Conservation (phyloP, 2,888 invertebrate genomes). For the Leptinotarsa rubiginosa region DNA sequence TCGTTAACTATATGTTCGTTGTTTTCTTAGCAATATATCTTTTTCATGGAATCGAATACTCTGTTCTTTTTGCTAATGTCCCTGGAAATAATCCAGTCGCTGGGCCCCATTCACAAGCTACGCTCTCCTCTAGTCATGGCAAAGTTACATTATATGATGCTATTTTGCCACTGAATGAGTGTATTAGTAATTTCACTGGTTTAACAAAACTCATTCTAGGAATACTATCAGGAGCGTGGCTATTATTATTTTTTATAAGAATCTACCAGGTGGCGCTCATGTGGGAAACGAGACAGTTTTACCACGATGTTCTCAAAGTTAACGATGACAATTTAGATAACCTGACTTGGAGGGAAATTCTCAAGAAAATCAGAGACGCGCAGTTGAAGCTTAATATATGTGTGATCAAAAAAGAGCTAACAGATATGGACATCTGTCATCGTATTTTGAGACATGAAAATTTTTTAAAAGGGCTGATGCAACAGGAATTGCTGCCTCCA, state of each 20-base stretch:
- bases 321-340: neutral
- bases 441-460: neutral
- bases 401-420: neutral
- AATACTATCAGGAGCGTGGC: neutral
- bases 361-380: neutral
- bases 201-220: neutral
- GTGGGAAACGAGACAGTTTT: neutral
- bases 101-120: neutral
- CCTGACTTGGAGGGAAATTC: neutral
- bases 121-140: too few species aligned
- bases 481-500: neutral
- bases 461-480: neutral
- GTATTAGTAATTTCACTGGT: neutral
- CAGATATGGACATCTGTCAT: neutral
- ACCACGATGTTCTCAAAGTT: neutral
- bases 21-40: neutral
- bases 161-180: neutral
- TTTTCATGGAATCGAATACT: neutral
- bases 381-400: neutral
- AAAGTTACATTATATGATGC: neutral
- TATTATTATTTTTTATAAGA: neutral
- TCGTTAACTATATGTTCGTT: neutral
- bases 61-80: neutral
- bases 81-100: neutral
- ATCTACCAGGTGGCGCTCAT: neutral